Percentiles rank a stretch among this genome's conserved stretches.
These are phyloP conservation scores for Ditula angustiorana DNA, from an alignment of 2,888 invertebrate genomes.

Conservation along the genomic window DNA sequence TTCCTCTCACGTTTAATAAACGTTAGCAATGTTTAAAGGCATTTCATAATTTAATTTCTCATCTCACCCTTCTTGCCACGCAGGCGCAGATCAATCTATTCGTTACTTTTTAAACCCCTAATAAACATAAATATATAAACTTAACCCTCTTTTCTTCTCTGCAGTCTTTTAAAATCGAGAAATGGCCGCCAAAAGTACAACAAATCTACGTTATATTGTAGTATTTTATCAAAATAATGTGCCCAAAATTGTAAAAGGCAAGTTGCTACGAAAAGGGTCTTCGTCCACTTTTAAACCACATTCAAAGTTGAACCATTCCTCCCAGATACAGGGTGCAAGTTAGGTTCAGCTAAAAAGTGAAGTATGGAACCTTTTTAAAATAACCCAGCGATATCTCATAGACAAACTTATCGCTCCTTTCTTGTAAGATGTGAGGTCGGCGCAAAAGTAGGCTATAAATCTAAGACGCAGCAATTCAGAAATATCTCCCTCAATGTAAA, in stretches of 20 bases:
- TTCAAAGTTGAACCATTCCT: background rate
- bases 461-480: conserved; percentile 3
- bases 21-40: too few relatives aligned
- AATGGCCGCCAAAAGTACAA: background rate
- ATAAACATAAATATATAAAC: background rate
- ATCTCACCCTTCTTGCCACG: too few relatives aligned
- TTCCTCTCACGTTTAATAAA: too few relatives aligned
- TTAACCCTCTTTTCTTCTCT: background rate
- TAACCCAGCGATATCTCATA: conserved; percentile 8
- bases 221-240: conserved; percentile 5
- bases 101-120: too few relatives aligned
- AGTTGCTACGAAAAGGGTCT: background rate
- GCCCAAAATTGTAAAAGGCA: conserved; percentile 6
- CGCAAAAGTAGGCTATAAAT: conserved; percentile 23
- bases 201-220: background rate
- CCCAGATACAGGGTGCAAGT: background rate
- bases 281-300: background rate
- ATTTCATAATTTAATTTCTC: too few relatives aligned
- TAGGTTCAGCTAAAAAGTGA: background rate
- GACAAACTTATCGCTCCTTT: conserved; percentile 18
- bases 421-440: conserved; percentile 19
- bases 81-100: too few relatives aligned
- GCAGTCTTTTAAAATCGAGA: background rate
- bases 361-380: background rate
- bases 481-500: background rate